Percentiles rank a stretch among this genome's conserved stretches.
Evolutionary conservation across 2,113 vertebrate genomes (phyloP).

Genomic region (Gallinago undulata): DNA sequence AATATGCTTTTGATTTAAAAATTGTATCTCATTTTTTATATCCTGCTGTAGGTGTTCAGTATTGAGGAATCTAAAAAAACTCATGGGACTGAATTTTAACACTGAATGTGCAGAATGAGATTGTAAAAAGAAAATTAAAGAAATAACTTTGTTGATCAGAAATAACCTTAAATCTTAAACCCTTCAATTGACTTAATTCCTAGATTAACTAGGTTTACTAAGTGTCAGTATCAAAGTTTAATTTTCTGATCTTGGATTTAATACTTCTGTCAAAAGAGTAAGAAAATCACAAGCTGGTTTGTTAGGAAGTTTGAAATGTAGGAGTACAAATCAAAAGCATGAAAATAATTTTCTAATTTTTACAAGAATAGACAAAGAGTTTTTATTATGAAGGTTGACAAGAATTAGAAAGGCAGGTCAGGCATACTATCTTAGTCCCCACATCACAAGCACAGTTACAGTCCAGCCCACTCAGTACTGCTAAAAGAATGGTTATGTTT

Average conservation of each 20-base stretch:
- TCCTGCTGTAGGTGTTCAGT: background rate
- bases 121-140: background rate
- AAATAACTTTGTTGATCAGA: background rate
- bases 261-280: background rate
- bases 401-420: background rate
- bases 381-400: background rate
- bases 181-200: background rate
- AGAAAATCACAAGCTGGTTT: background rate
- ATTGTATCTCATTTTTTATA: background rate
- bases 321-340: background rate
- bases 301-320: background rate
- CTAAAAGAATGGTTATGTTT: background rate
- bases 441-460: background rate
- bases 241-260: background rate
- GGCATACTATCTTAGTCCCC: background rate
- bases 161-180: background rate
- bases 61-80: background rate
- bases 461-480: background rate
- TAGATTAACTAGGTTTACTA: background rate
- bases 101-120: background rate
- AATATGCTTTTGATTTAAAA: background rate
- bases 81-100: background rate
- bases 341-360: background rate
- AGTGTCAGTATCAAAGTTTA: background rate
- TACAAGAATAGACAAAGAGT: background rate